Base-by-base conservation (phyloP, 1,140 invertebrate genomes). In the Drosophila parabipectinata region DNA sequence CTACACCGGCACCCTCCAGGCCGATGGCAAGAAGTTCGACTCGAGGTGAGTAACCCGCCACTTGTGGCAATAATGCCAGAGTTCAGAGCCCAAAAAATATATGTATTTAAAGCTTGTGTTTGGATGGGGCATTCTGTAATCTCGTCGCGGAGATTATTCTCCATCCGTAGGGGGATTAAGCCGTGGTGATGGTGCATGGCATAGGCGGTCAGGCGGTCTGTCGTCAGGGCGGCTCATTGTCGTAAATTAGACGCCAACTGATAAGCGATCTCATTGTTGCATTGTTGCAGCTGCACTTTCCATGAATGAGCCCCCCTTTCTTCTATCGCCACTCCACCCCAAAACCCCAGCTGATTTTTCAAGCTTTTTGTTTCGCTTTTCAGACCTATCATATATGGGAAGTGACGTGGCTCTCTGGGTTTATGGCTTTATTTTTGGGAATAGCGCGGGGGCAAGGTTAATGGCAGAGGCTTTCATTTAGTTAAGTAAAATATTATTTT, bases 11-110 rank as follows among this genome's bases (percentile, higher is more conserved):
- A 98, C 96, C 18, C 93, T 98, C 14, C 72, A 68, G 41, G 93
- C 94, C 68, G 96, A 98, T 92, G 97, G 97, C 57, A 97, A 95
- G 83, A 97, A 98, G 93, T 98, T 98, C 90, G 97, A 98, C 92
- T 98, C 97, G 77, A 98, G 97, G 97, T 98, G 93, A 94, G 94
- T 21, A 21, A 18, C 18, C 21, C 21, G 1, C 21, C 2, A 2
- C 21, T 21, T 21, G 45, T 39, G 4, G 9, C 3, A 34, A 66
- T 21, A 21, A 67, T 53, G 39, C 30, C 60, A 68, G 18, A 68
- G 57, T 34, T 59, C 53, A 56, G n/a, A 12, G 21, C 44, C 47
- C 47, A 52, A 8, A 24, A 39, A 44, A 41, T 10, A 8, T 30
- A 34, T 24, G n/a, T n/a, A 21, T 59, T 69, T 62, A 57, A 59